phyloP scores from a whole-genome alignment of 2,888 invertebrate species.

The Apoderus coryli region DNA sequence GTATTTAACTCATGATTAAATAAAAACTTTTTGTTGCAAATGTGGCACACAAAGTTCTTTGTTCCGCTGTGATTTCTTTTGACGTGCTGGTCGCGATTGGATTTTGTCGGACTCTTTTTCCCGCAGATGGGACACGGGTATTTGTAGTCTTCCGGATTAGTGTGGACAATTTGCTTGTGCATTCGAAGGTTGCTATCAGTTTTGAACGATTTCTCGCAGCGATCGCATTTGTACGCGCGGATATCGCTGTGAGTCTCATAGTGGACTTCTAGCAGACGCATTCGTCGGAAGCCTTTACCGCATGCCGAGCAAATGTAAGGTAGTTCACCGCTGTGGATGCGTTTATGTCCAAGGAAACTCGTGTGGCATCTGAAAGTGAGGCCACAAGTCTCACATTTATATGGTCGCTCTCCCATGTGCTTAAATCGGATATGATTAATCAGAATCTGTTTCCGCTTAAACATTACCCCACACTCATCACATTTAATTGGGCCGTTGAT shows the following conservation, averaged over 20 bases:
- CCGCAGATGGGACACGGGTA: slow-evolving; percentile 20
- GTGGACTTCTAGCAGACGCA: slow-evolving; percentile 21
- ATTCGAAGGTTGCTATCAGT: slow-evolving; percentile 22
- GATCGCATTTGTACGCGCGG: slow-evolving; percentile 21
- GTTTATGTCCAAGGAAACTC: slow-evolving; percentile 21
- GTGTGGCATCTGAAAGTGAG: slow-evolving; percentile 21
- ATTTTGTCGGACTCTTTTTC: slow-evolving; percentile 22
- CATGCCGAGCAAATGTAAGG: slow-evolving; percentile 21
- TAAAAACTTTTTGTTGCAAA: slow-evolving; percentile 29
- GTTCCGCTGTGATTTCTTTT: slow-evolving; percentile 25
- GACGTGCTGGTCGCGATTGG: slow-evolving; percentile 20
- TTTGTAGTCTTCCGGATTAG: slow-evolving; percentile 24
- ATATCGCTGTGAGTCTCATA: slow-evolving; percentile 23
- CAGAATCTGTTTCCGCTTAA: slow-evolving; percentile 19
- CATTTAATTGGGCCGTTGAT: not conserved
- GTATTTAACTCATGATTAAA: slow-evolving; percentile 22
- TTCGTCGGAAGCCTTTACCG: slow-evolving; percentile 28
- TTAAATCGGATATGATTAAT: slow-evolving; percentile 21
- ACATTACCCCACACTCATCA: not conserved
- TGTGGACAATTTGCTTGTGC: slow-evolving; percentile 23
- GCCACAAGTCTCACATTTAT: slow-evolving; percentile 21
- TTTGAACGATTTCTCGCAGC: slow-evolving; percentile 22
- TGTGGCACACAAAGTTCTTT: slow-evolving; percentile 23
- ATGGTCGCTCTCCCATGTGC: slow-evolving; percentile 23
- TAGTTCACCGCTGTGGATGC: slow-evolving; percentile 21